A percentile compares a stretch with the other conserved stretches of the same genome.
These are phyloP conservation scores for Betta splendens DNA, from an alignment of 2,797 vertebrate species.

Conservation along the genomic window DNA sequence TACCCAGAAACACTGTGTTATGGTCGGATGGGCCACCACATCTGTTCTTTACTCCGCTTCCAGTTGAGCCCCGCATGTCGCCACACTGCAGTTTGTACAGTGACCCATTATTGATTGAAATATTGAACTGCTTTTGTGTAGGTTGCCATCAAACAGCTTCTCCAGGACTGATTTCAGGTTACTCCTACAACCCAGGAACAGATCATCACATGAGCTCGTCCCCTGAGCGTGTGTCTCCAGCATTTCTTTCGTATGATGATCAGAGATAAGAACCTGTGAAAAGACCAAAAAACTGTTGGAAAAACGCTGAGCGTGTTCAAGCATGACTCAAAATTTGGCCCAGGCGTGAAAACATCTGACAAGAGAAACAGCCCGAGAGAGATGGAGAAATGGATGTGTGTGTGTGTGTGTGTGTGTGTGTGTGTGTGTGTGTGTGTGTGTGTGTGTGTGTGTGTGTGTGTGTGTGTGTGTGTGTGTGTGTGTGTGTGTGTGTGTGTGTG, in stretches of 20 bases:
- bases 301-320: no score
- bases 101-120: neutral
- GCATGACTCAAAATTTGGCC: neutral
- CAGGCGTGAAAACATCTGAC: neutral
- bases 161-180: neutral
- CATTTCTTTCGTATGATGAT: neutral
- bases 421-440: no score
- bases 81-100: neutral
- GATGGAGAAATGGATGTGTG: neutral
- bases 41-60: no score
- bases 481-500: no score
- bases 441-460: no score
- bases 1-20: no score
- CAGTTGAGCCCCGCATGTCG: conserved; percentile 1
- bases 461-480: no score
- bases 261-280: neutral
- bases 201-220: no score
- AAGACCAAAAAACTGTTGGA: neutral
- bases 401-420: no score
- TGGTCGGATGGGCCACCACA: no score
- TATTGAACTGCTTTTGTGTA: neutral
- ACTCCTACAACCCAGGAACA: neutral
- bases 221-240: neutral
- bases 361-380: neutral
- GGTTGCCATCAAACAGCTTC: neutral